Evolutionary conservation across 1,140 invertebrate species (phyloP).

Genomic region (Harlomillsia oculata): DNA sequence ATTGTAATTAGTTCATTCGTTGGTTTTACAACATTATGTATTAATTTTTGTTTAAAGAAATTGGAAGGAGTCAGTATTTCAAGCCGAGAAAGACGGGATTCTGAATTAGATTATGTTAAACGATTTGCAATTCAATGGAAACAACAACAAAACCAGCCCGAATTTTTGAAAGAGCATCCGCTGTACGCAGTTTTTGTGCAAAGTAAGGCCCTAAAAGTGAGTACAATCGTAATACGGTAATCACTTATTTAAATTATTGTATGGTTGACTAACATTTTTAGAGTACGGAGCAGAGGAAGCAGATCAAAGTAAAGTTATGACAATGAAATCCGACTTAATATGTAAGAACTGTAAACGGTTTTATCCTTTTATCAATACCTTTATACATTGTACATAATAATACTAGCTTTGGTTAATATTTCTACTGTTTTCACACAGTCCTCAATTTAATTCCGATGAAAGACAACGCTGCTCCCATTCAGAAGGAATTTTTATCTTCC

Average conservation of each 20-base stretch:
- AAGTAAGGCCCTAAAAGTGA: slow-evolving; percentile 46
- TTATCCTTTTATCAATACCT: too few species aligned
- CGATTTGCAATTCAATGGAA: slow-evolving; percentile 64
- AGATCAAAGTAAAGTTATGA: slow-evolving; percentile 50
- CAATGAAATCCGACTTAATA: slow-evolving; percentile 59
- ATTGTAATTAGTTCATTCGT: too few species aligned
- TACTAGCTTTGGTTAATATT: too few species aligned
- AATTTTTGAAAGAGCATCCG: slow-evolving; percentile 61
- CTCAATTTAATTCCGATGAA: too few species aligned
- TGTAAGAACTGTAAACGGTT: too few species aligned
- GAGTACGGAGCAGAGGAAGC: slow-evolving; percentile 65
- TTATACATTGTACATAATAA: too few species aligned
- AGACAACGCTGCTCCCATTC: too few species aligned
- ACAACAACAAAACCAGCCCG: slow-evolving; percentile 41
- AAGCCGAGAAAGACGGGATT: slow-evolving; percentile 59
- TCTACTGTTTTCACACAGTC: too few species aligned
- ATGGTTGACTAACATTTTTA: slow-evolving; percentile 54
- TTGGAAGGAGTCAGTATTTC: slow-evolving; percentile 59
- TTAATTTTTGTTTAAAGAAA: slow-evolving; percentile 43
- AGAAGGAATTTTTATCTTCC: too few species aligned
- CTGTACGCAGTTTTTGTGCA: slow-evolving; percentile 54
- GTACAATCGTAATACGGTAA: too few species aligned
- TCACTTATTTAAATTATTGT: slow-evolving; percentile 12
- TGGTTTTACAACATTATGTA: slow-evolving; percentile 14
- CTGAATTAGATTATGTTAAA: slow-evolving; percentile 81